Evolutionary conservation across 2,888 invertebrate genomes (phyloP), one percentile per base, ranked within the genome.

Genomic region (Meiosimyza decipiens): DNA sequence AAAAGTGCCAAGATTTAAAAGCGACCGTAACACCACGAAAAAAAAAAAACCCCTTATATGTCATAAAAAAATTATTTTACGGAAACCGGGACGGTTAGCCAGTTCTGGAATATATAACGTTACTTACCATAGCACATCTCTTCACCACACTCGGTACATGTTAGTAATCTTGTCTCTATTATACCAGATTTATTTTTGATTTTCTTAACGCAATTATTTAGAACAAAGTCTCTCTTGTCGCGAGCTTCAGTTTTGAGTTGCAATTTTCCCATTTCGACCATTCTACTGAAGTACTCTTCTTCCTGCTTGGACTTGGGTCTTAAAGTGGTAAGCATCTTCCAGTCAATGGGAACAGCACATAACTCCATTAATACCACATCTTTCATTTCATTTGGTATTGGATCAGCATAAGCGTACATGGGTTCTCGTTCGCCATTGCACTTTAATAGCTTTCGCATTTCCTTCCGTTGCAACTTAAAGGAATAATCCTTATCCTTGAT

Each of bases 321-420:
- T 47, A 94, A 86, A n/a, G 94, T 92, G 15, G 96, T 96, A 72
- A 97, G 88, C 96, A 97, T 96, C 85, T 94, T 91, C 96, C 96
- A 97, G 83, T 95, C 95, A 75, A 97, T 97, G 52, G 94, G 92
- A 18, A 96, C 95, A 12, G 92, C 90, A 80, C 94, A 94, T 65
- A 96, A 88, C 80, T 96, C 96, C 79, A 82, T 81, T 0, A 87
- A 79, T 3, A 82, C 79, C 60, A 87, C 80, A 49, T 82, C 82
- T 74, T 84, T 90, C 96, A 96, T 95, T 85, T 95, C 95, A 0
- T 89, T 88, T 3, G 96, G 96, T 76, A 95, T 89, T 0, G 96
- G 96, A 87, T 96, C 93, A 80, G 90, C 89, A 78, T 91, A 91
- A 1, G 86, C 68, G 72, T 86, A 87, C 3, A 82, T 67, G 1